phyloP scores from a whole-genome alignment of 2,888 invertebrate species.

The Phymatocera aterrima region DNA sequence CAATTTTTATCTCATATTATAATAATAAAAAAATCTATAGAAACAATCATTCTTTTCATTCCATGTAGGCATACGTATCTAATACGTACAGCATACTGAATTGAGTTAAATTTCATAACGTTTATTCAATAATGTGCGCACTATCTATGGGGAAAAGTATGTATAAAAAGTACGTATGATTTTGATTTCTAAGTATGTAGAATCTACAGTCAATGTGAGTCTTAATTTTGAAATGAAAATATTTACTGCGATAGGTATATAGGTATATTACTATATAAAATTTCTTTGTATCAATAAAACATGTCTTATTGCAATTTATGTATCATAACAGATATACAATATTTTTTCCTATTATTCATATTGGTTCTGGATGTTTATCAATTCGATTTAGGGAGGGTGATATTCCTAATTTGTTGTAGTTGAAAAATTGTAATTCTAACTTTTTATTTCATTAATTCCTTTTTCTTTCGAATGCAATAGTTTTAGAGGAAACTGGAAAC shows the following conservation, averaged over 20 bases:
- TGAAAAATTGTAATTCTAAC: no score
- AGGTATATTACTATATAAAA: constrained; percentile 31
- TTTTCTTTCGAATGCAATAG: no score
- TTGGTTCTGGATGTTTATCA: constrained; percentile 21
- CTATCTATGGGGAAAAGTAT: background rate
- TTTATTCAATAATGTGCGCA: background rate
- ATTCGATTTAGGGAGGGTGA: background rate
- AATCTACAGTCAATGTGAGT: constrained; percentile 5
- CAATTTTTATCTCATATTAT: background rate
- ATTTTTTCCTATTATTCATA: constrained; percentile 25
- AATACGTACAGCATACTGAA: no score
- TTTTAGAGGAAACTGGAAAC: background rate
- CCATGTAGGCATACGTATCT: no score
- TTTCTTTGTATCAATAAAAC: constrained; percentile 35
- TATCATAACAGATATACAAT: constrained; percentile 13
- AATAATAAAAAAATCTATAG: background rate
- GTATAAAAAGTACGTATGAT: background rate
- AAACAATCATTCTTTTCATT: background rate
- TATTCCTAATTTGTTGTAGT: no score
- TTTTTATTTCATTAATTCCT: no score
- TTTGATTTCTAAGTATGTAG: background rate
- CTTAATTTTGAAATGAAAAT: constrained; percentile 2
- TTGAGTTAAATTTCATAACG: background rate
- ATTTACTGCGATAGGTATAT: constrained; percentile 3
- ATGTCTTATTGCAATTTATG: constrained; percentile 1